Conservation (phyloP, 2,888 invertebrate genomes). For the Acleris sparsana region DNA sequence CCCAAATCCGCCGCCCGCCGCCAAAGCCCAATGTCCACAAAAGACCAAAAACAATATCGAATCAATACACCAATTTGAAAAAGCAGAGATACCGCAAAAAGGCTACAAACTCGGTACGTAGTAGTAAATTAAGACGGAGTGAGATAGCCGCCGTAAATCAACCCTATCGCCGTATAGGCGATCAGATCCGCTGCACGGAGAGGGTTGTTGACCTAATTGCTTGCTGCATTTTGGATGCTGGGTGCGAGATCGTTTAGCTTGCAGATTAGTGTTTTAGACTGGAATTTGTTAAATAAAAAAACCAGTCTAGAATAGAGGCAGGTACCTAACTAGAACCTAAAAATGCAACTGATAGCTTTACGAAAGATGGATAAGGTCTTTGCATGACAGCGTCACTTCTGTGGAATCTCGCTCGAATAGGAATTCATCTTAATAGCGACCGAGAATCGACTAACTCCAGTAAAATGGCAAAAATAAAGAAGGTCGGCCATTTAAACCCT, state of each 20-base stretch:
- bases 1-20: neutral
- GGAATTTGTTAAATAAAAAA: neutral
- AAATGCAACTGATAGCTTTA: no score
- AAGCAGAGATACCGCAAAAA: slow-evolving; percentile 27
- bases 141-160: slow-evolving; percentile 51
- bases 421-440: no score
- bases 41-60: slow-evolving; percentile 21
- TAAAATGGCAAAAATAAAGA: no score
- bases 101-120: slow-evolving; percentile 23
- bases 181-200: slow-evolving; percentile 41
- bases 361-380: no score
- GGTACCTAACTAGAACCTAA: no score
- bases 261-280: slow-evolving; percentile 6
- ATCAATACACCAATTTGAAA: slow-evolving; percentile 36
- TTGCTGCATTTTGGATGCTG: slow-evolving; percentile 35
- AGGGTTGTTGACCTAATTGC: slow-evolving; percentile 35
- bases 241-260: slow-evolving; percentile 8
- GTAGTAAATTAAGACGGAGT: slow-evolving; percentile 51
- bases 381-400: no score
- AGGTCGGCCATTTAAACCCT: no score
- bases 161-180: slow-evolving; percentile 46
- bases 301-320: no score
- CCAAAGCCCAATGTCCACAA: neutral
- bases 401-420: no score
- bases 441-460: no score